Conservation (phyloP, 2,113 vertebrate genomes). For the Sus scrofa region DNA sequence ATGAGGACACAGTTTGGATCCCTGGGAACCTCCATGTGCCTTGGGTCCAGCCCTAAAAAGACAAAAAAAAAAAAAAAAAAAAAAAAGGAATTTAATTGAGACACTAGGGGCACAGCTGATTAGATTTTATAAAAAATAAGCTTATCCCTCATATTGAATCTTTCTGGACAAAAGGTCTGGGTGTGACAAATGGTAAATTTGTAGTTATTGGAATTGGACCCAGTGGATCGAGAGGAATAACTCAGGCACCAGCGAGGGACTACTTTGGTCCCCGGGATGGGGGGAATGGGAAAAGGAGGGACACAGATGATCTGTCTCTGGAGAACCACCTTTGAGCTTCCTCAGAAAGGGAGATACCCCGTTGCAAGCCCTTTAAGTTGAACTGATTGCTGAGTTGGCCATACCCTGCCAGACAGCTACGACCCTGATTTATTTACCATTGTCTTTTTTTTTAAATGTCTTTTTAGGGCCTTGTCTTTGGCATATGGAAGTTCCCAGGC, state of each 20-base stretch:
- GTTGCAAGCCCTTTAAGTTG: not conserved
- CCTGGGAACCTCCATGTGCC: no score
- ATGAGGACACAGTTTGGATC: no score
- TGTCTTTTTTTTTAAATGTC: not conserved
- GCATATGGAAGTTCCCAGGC: no score
- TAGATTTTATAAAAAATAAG: constrained; percentile 17
- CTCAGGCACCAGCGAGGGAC: not conserved
- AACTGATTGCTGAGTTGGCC: not conserved
- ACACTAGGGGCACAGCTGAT: not conserved
- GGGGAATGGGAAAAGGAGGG: not conserved
- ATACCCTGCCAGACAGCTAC: not conserved
- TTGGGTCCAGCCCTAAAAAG: no score
- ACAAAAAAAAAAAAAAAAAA: not conserved
- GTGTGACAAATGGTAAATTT: not conserved
- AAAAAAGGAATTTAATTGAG: not conserved
- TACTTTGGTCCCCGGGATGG: not conserved
- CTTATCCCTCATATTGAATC: not conserved
- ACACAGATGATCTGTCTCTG: not conserved
- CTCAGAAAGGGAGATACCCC: not conserved
- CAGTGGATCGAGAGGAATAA: not conserved
- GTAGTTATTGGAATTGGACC: not conserved
- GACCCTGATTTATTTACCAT: not conserved
- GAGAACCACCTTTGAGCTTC: not conserved
- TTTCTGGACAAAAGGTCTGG: not conserved
- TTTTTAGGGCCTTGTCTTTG: no score